phyloP scores from a whole-genome alignment of 2,888 invertebrate genomes.

The Amblyteles armatorius region DNA sequence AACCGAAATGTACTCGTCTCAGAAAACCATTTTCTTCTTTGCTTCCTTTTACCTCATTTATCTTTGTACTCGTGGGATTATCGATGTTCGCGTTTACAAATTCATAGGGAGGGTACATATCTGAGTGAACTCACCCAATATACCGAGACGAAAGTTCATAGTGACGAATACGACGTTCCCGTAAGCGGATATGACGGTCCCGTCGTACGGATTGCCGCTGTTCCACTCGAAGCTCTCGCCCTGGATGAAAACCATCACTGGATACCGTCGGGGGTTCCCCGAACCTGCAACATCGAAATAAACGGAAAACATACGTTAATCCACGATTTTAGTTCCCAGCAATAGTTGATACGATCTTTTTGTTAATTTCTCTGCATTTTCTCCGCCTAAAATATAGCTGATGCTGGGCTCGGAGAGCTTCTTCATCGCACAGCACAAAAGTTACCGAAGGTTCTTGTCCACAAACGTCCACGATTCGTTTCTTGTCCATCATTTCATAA shows the following conservation, averaged over 20 bases:
- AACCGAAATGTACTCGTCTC: background rate
- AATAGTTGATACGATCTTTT: background rate
- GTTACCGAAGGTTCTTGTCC: too few species aligned
- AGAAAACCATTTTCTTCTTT: background rate
- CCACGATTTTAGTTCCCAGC: background rate
- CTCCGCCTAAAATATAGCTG: too few species aligned
- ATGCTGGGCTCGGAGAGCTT: too few species aligned
- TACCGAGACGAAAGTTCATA: conserved; percentile 93
- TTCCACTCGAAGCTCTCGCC: conserved; percentile 99
- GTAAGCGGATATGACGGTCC: conserved; percentile 95
- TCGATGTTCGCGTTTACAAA: background rate
- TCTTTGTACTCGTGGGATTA: background rate
- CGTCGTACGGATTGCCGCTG: conserved; percentile 98
- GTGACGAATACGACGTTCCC: conserved; percentile 95
- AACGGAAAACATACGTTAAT: conserved; percentile 11
- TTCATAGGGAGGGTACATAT: background rate
- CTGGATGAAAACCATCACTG: conserved; percentile 96
- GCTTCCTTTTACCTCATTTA: background rate
- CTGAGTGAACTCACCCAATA: conserved; percentile 88
- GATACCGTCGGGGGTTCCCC: conserved; percentile 86
- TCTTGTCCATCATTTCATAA: too few species aligned
- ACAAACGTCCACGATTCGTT: too few species aligned
- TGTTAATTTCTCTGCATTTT: background rate
- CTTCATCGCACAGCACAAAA: too few species aligned
- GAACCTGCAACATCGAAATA: conserved; percentile 74